A percentile compares a stretch with the other conserved stretches of the same genome.
phyloP scores from a whole-genome alignment of 2,797 vertebrate species.

The Enteromius argenteus region DNA sequence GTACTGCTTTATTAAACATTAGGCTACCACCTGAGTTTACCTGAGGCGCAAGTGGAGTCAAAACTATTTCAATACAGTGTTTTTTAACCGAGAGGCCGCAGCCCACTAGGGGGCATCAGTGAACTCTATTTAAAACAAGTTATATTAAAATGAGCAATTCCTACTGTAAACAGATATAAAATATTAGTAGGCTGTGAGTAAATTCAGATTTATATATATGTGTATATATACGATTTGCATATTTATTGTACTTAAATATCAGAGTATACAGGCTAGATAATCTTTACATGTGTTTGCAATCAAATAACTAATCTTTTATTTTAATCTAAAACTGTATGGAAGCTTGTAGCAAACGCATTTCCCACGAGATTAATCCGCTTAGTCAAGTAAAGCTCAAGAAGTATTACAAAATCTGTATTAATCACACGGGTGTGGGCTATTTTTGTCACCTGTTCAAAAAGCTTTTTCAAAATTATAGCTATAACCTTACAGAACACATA shows the following conservation, averaged over 20 bases:
- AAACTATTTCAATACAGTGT: not conserved
- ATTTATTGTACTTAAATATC: not conserved
- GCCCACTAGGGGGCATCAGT: not conserved
- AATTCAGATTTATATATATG: not conserved
- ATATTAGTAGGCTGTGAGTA: not conserved
- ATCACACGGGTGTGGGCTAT: not conserved
- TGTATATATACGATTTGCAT: not conserved
- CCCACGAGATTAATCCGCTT: slow-evolving; percentile 18
- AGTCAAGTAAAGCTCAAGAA: not conserved
- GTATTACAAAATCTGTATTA: not conserved
- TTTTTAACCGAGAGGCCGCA: not conserved
- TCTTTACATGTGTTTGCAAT: not conserved
- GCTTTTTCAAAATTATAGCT: not conserved
- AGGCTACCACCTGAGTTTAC: not conserved
- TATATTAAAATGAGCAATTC: not conserved
- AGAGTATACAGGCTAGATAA: not conserved
- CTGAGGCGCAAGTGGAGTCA: not conserved
- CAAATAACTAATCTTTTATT: not conserved
- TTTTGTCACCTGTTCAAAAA: not conserved
- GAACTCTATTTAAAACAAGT: not conserved
- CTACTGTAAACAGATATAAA: not conserved
- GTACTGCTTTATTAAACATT: not conserved
- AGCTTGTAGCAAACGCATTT: not conserved
- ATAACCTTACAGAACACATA: not conserved
- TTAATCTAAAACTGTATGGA: not conserved